Evolutionary conservation across 2,113 vertebrate genomes (phyloP).

Genomic region (Andinoacara biseriatus): DNA sequence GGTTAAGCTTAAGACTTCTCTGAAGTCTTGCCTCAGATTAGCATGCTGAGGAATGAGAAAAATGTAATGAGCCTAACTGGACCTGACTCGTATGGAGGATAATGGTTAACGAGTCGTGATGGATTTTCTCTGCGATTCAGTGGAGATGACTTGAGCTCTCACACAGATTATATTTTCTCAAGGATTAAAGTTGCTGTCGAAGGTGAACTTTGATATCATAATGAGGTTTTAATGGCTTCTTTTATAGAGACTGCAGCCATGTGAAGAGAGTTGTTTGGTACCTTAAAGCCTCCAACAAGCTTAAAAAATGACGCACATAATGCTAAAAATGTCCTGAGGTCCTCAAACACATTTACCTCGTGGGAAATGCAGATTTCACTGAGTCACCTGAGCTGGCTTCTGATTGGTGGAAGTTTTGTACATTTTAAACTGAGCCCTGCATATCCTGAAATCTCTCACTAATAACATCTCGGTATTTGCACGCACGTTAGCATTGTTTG

Average conservation of each 20-base stretch:
- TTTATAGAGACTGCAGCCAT: not conserved
- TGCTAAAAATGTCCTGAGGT: not conserved
- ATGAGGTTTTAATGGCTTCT: slow-evolving; percentile 37
- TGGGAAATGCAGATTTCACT: not conserved
- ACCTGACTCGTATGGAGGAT: slow-evolving; percentile 56
- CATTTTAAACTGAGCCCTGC: not conserved
- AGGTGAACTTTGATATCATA: slow-evolving; percentile 27
- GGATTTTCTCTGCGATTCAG: slow-evolving; percentile 58
- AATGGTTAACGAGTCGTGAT: slow-evolving; percentile 64
- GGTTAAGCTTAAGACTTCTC: slow-evolving; percentile 55
- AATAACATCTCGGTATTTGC: not conserved
- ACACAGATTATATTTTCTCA: slow-evolving; percentile 24
- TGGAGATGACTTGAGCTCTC: slow-evolving; percentile 33
- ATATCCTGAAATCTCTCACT: no score
- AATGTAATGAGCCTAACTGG: slow-evolving; percentile 65
- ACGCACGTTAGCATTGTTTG: not conserved
- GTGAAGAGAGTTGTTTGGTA: not conserved
- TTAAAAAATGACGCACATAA: not conserved
- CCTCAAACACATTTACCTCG: not conserved
- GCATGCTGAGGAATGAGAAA: slow-evolving; percentile 64
- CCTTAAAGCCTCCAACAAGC: not conserved
- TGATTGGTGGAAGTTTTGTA: not conserved
- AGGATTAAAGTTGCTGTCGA: slow-evolving; percentile 27
- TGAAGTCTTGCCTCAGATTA: slow-evolving; percentile 52
- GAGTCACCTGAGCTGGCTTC: not conserved